phyloP scores from a whole-genome alignment of 1,140 invertebrate species.

The Atta colombica region DNA sequence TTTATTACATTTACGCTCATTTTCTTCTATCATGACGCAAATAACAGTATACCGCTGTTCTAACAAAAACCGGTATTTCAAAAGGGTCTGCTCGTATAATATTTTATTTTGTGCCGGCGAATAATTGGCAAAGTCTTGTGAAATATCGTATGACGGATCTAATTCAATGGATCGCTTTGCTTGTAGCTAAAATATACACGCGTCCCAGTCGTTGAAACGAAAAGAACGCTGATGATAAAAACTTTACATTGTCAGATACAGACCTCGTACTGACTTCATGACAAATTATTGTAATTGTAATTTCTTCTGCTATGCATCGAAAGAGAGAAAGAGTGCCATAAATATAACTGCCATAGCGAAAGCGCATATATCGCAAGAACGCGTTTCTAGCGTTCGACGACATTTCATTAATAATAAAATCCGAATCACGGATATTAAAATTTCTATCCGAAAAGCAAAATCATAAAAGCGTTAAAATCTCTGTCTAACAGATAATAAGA shows the following conservation, averaged over 20 bases:
- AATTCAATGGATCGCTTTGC: constrained; percentile 39
- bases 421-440: background rate
- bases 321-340: too few relatives aligned
- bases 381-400: background rate
- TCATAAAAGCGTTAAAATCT: constrained; percentile 8
- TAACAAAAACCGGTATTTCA: constrained; percentile 15
- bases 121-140: constrained; percentile 51
- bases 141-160: constrained; percentile 17
- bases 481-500: constrained; percentile 2
- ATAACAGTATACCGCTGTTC: constrained; percentile 24
- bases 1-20: constrained; percentile 40
- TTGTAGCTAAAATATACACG: constrained; percentile 33
- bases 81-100: constrained; percentile 27
- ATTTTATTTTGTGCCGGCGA: constrained; percentile 45
- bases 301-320: background rate
- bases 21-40: constrained; percentile 47
- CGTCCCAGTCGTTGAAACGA: background rate
- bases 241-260: constrained; percentile 17
- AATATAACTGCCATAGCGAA: background rate
- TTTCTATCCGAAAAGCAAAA: background rate
- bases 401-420: background rate
- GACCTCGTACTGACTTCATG: background rate
- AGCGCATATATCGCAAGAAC: background rate
- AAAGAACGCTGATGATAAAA: constrained; percentile 43
- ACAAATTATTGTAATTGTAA: constrained; percentile 43